phyloP scores from a whole-genome alignment of 2,797 vertebrate species.

The Clarias laeviceps region DNA sequence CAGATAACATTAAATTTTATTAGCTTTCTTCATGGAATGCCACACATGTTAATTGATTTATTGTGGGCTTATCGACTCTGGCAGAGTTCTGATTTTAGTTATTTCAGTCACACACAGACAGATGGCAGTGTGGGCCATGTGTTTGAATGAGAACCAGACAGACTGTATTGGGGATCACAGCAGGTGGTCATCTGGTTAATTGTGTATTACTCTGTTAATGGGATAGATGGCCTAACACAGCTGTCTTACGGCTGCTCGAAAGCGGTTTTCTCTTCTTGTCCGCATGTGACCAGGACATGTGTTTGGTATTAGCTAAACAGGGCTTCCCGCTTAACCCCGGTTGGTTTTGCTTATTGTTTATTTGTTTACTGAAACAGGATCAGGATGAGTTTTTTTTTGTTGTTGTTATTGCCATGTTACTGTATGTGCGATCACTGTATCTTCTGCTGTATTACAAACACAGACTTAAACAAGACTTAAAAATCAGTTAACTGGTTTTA shows the following conservation, averaged over 20 bases:
- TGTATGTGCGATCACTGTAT: not conserved
- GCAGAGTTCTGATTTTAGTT: not conserved
- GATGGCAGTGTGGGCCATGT: slow-evolving; percentile 48
- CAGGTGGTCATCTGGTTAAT: slow-evolving; percentile 48
- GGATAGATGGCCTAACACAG: slow-evolving; percentile 40
- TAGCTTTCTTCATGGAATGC: slow-evolving; percentile 6
- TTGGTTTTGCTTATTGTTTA: not conserved
- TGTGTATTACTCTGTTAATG: slow-evolving; percentile 31
- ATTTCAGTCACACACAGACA: slow-evolving; percentile 34
- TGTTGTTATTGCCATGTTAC: not conserved
- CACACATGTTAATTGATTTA: not conserved
- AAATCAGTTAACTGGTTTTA: not conserved
- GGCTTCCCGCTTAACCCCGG: not conserved
- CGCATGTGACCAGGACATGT: slow-evolving; percentile 8
- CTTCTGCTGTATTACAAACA: not conserved
- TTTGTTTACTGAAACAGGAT: not conserved
- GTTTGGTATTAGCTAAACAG: slow-evolving; percentile 12
- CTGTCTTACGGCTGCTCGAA: slow-evolving; percentile 28
- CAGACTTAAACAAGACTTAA: no score
- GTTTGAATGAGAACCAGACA: slow-evolving; percentile 6
- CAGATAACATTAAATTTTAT: not conserved
- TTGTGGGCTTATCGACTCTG: slow-evolving; percentile 5
- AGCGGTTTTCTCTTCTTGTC: slow-evolving; percentile 2
- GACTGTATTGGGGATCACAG: slow-evolving; percentile 28
- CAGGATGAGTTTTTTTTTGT: not conserved